phyloP scores from a whole-genome alignment of 2,113 vertebrate genomes.

The Ictidomys tridecemlineatus region DNA sequence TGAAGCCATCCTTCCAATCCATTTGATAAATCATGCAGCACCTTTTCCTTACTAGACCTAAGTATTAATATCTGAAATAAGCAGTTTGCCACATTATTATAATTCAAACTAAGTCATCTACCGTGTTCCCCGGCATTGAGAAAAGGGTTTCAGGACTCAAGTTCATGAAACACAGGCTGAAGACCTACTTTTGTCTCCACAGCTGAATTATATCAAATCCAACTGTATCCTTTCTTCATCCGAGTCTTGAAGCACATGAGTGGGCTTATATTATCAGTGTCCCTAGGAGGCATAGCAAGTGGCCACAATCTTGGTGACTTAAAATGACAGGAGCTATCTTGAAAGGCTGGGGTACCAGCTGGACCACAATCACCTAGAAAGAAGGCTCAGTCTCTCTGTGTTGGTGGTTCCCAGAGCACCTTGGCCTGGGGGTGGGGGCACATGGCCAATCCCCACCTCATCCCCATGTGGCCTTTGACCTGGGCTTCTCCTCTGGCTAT shows the following conservation, averaged over 20 bases:
- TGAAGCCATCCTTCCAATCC: conserved; percentile 56
- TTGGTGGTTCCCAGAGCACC: too few species aligned
- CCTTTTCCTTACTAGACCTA: conserved; percentile 65
- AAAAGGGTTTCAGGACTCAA: conserved; percentile 61
- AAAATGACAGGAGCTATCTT: background rate
- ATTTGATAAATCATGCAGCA: conserved; percentile 75
- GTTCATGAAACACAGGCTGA: conserved; percentile 51
- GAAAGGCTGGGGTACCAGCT: too few species aligned
- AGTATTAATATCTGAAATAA: conserved; percentile 62
- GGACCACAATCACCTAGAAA: too few species aligned
- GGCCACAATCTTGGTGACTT: background rate
- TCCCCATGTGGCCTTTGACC: too few species aligned
- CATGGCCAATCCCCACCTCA: too few species aligned
- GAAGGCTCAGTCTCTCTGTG: too few species aligned
- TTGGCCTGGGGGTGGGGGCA: too few species aligned
- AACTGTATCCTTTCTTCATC: background rate
- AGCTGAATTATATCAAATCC: background rate
- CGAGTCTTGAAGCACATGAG: too few species aligned
- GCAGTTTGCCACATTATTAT: conserved; percentile 77
- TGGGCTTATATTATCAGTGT: background rate
- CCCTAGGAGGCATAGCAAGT: background rate
- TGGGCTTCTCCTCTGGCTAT: too few species aligned
- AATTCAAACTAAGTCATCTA: conserved; percentile 74
- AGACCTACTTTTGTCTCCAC: conserved; percentile 56
- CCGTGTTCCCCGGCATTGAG: background rate